A percentile compares a stretch with the other conserved stretches of the same genome.
Evolutionary conservation across 2,797 vertebrate species (phyloP).

Genomic region (Gallirallus australis): DNA sequence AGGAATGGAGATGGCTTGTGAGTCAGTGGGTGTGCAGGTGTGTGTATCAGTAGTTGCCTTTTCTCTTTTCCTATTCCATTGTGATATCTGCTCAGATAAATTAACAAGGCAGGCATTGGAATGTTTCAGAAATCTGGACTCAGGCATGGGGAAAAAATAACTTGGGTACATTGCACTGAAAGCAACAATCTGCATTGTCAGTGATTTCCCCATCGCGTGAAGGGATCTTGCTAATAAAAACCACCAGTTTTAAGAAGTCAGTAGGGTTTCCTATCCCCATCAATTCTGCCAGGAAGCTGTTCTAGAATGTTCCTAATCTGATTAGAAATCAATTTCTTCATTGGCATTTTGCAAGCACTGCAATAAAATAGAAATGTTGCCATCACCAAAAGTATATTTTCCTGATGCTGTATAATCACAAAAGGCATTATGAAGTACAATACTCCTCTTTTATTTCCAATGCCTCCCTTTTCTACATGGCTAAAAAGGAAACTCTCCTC

Average conservation of each 20-base stretch:
- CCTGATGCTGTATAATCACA: neutral
- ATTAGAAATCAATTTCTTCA: neutral
- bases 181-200: neutral
- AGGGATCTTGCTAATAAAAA: neutral
- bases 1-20: neutral
- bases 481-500: neutral
- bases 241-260: neutral
- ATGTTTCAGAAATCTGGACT: neutral
- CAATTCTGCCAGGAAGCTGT: neutral
- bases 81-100: neutral
- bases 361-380: neutral
- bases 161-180: neutral
- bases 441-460: neutral
- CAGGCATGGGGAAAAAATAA: neutral
- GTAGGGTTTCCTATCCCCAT: neutral
- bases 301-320: neutral
- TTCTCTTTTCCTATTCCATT: fast-evolving
- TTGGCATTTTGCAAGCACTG: neutral
- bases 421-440: neutral
- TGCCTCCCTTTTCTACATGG: neutral
- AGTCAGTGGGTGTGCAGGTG: neutral
- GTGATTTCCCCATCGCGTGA: neutral
- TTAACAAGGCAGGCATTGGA: neutral
- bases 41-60: neutral
- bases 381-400: neutral